Evolutionary conservation across 2,888 invertebrate species (phyloP).

Genomic region (Bombylius discolor): DNA sequence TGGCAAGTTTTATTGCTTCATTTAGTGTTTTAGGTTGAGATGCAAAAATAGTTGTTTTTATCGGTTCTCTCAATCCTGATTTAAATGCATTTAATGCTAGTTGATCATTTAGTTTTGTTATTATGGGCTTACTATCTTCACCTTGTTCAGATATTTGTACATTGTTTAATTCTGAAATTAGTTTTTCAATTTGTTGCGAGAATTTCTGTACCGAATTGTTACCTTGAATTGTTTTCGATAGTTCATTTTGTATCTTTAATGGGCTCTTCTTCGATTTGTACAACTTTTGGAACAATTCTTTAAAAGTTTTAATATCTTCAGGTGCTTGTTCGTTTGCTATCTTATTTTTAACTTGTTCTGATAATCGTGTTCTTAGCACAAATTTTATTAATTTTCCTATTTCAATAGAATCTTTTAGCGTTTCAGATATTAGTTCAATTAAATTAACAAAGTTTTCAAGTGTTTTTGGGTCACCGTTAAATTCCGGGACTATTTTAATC

Average conservation of each 20-base stretch:
- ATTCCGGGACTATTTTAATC: background rate
- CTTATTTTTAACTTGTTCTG: background rate
- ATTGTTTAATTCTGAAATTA: background rate
- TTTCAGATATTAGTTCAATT: background rate
- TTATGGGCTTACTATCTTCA: background rate
- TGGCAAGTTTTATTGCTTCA: background rate
- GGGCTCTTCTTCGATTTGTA: background rate
- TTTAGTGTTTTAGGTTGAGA: background rate
- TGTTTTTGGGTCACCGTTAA: background rate
- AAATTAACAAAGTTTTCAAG: background rate
- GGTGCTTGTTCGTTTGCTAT: background rate
- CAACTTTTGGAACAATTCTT: background rate
- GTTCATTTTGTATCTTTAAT: background rate
- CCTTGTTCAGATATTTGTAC: background rate
- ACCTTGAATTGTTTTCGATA: background rate
- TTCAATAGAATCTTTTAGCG: background rate
- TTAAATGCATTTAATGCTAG: background rate
- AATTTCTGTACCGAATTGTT: background rate
- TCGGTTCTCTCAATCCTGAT: background rate
- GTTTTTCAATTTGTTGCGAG: background rate
- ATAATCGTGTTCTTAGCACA: background rate
- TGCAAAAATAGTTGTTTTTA: background rate
- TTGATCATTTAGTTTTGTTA: background rate
- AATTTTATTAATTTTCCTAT: background rate
- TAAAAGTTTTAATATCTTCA: background rate